Conservation (phyloP, 2,113 vertebrate genomes). For the Rhadina sibilatrix region DNA sequence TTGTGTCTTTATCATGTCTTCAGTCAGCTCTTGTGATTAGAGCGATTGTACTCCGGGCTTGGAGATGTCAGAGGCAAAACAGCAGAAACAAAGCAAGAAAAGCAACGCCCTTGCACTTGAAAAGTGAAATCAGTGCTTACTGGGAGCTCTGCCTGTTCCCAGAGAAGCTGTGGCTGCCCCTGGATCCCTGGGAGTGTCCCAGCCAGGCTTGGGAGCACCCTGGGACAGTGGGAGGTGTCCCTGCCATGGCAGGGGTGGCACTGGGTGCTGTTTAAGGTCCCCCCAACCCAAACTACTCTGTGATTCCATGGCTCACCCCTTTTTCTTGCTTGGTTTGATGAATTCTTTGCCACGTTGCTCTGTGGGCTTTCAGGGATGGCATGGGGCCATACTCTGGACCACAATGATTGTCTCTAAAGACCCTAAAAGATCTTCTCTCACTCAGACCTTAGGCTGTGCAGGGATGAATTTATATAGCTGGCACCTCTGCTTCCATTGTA, state of each 20-base stretch:
- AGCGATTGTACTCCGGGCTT: neutral
- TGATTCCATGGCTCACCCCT: neutral
- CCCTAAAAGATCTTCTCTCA: neutral
- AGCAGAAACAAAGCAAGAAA: neutral
- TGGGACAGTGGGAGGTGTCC: neutral
- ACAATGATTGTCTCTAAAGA: neutral
- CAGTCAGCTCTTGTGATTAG: neutral
- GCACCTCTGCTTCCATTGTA: neutral
- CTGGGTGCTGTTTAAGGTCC: fast-evolving
- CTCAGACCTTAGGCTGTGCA: neutral
- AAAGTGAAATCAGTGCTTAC: neutral
- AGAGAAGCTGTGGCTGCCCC: neutral
- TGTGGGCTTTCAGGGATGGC: neutral
- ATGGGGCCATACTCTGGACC: fast-evolving
- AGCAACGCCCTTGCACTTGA: neutral
- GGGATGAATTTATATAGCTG: neutral
- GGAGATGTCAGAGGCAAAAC: neutral
- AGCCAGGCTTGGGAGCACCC: neutral
- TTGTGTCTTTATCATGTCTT: neutral
- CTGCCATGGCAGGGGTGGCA: neutral
- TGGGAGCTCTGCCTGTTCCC: fast-evolving
- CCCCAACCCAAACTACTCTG: neutral
- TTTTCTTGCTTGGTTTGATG: neutral
- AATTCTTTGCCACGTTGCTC: neutral
- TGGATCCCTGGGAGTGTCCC: neutral